Conservation (phyloP, 2,888 invertebrate species). For the Drosophila vallismaia region DNA sequence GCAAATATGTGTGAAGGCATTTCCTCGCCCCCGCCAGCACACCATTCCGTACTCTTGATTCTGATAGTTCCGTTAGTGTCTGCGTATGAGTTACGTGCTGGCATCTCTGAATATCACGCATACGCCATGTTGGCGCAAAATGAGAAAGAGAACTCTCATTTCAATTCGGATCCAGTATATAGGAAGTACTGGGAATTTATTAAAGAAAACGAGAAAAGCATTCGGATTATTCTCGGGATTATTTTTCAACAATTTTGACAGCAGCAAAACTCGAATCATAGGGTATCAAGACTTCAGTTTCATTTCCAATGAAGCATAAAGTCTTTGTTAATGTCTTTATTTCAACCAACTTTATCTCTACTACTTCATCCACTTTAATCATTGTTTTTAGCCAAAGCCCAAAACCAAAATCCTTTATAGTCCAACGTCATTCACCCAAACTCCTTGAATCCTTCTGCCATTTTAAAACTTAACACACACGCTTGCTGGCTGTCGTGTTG, state of each 20-base stretch:
- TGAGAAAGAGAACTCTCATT: conserved; percentile 29
- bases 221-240: neutral
- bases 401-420: conserved; percentile 4
- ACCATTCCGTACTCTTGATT: neutral
- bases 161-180: conserved; percentile 14
- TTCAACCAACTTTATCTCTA: neutral
- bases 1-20: conserved; percentile 54
- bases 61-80: neutral
- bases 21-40: conserved; percentile 1
- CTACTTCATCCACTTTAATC: neutral
- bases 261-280: neutral
- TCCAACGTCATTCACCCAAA: conserved; percentile 15
- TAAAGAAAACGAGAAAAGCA: conserved; percentile 3
- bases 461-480: conserved; percentile 52
- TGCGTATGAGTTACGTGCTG: conserved; percentile 42
- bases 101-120: conserved; percentile 33
- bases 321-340: neutral
- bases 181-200: conserved; percentile 10
- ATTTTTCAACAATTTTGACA: no score
- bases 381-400: conserved; percentile 9
- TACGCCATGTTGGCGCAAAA: conserved; percentile 21
- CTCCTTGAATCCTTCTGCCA: neutral
- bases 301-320: no score
- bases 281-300: no score
- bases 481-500: conserved; percentile 69